A percentile compares a stretch with the other conserved stretches of the same genome.
phyloP scores from a whole-genome alignment of 2,888 invertebrate species.

The Hirtodrosophila trivittata region DNA sequence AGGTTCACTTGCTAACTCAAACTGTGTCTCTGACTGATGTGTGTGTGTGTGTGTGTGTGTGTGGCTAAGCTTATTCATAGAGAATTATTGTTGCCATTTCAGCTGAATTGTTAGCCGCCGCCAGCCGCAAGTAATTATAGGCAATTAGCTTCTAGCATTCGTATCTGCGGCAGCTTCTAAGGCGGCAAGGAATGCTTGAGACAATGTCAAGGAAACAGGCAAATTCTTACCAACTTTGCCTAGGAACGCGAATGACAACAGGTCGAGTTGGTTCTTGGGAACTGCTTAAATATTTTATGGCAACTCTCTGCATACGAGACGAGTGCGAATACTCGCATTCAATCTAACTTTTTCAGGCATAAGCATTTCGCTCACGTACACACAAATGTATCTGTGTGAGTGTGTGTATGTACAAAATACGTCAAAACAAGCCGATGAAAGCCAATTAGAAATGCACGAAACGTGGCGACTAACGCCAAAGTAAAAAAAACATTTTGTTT shows the following conservation, averaged over 20 bases:
- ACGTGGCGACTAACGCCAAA: constrained; percentile 49
- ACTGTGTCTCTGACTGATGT: too few relatives aligned
- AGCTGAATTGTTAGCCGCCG: constrained; percentile 35
- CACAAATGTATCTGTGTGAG: constrained; percentile 30
- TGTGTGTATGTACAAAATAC: constrained; percentile 8
- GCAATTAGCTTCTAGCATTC: constrained; percentile 56
- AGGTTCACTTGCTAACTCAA: too few relatives aligned
- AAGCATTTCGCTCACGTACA: constrained; percentile 61
- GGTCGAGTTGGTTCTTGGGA: neutral
- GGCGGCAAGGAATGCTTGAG: constrained; percentile 43
- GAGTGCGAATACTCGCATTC: constrained; percentile 3
- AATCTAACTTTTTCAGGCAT: constrained; percentile 24
- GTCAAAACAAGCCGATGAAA: constrained; percentile 44
- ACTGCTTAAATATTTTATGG: constrained; percentile 27
- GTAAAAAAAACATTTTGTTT: constrained; percentile 9
- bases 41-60: constrained; percentile 9
- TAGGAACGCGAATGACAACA: neutral
- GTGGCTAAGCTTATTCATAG: constrained; percentile 42
- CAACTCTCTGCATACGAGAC: constrained; percentile 20
- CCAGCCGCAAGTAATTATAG: constrained; percentile 61
- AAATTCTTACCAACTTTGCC: constrained; percentile 3
- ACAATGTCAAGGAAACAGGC: constrained; percentile 53
- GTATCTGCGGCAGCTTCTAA: constrained; percentile 53
- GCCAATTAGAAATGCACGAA: constrained; percentile 66
- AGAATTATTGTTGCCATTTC: constrained; percentile 50